Conservation (phyloP, 2,888 invertebrate genomes). For the Xylota sylvarum region DNA sequence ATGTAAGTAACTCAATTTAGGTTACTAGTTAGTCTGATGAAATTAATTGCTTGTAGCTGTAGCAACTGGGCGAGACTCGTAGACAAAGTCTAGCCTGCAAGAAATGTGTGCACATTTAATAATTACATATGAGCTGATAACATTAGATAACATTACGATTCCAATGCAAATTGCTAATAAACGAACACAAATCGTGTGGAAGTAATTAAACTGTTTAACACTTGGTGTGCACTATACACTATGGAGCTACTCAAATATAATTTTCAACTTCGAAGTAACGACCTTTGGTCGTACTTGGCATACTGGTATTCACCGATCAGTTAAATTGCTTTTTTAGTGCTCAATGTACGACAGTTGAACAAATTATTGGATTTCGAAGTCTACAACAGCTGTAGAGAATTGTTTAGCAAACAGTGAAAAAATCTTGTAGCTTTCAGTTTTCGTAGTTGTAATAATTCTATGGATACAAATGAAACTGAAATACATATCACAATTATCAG, state of each 20-base stretch:
- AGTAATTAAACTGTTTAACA: constrained; percentile 4
- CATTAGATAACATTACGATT: constrained; percentile 28
- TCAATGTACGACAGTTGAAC: too few species aligned
- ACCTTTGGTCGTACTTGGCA: neutral
- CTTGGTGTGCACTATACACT: neutral
- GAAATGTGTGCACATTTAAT: constrained; percentile 16
- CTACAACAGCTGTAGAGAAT: too few species aligned
- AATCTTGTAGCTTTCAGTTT: too few species aligned
- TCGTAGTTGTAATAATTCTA: too few species aligned
- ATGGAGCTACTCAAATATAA: neutral
- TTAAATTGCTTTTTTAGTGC: neutral
- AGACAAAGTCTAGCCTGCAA: constrained; percentile 2
- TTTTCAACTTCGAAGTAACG: neutral
- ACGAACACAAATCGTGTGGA: constrained; percentile 39
- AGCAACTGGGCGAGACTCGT: neutral
- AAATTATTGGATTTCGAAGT: too few species aligned
- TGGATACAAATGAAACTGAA: too few species aligned
- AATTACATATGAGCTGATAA: constrained; percentile 21
- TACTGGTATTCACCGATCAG: neutral
- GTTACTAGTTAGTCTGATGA: constrained; percentile 43
- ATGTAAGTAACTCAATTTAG: constrained; percentile 49
- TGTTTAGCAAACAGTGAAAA: too few species aligned
- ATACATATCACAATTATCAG: too few species aligned
- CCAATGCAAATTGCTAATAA: constrained; percentile 26
- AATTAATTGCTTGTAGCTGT: constrained; percentile 25